Base-by-base conservation (phyloP, 2,888 invertebrate species). In the Apodemia mormo region DNA sequence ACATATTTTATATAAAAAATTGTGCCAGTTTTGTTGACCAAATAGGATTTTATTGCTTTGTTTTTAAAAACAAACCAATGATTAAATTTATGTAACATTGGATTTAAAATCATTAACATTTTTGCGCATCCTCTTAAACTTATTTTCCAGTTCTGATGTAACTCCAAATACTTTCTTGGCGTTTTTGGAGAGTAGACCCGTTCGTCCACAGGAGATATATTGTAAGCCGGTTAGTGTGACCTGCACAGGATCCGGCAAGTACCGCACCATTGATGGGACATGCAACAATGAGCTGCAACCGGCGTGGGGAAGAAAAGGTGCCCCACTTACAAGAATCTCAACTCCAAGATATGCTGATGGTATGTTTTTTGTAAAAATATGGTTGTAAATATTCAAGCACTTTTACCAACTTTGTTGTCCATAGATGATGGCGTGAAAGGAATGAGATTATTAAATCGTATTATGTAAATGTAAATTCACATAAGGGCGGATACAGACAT, bases 241-340 rank as follows among this genome's bases (percentile, higher is more conserved):
- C 9, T 91, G 88, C 73, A 37, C 14, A 6, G 72, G 71, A 8
- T 71, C 73, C 37, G 74, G 75, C 64, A 80, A 79, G 68, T 98
- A 97, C 85, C 94, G 98, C 67, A 95, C 94, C 10, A 92, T 96
- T 61, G 97, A 97, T 82, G 97, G 97, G 7, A 95, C 96, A 7
- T 97, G 97, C 85, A 97, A 97, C 85, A 97, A 97, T 81, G 85
- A 94, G 71, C 86, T 94, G 66, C 92, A 95, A 73, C 95, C 96
- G 0, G 92, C 94, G 67, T 96, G 96, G 96, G 97, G 97, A 14
- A 82, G 94, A 12, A 84, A 91, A 1, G 87, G 92, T 0, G 94
- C 94, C 0, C 94, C 95, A 0, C 95, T 94, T 76, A 92, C 94
- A 0, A 92, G 95, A 78, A 88, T 95, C 10, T 88, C 95, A 0